Evolutionary conservation across 2,888 invertebrate species (phyloP), one percentile per base, ranked within the genome.

Genomic region (Erebia epiphron): DNA sequence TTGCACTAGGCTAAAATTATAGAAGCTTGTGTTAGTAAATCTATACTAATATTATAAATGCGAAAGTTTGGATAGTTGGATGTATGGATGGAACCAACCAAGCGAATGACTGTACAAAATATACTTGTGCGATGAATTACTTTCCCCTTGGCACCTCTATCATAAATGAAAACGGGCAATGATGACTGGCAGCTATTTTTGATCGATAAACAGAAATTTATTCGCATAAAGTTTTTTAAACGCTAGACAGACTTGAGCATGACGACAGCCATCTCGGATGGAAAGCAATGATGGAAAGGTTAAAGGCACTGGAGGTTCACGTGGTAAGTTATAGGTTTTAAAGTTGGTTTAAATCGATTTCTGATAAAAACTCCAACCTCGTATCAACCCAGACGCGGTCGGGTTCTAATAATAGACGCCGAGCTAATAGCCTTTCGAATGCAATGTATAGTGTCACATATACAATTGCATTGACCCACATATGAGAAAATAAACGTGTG

Each of bases 401-500:
- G 73, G 76, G 75, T 76, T 84, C 86, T 88, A 87, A 86, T 84
- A 84, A 86, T 86, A 87, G 82, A 80, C 79, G 82, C 79, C 82
- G 77, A 79, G 84, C 85, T 74, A 73, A 67, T 74, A 86, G 84
- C 84, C 80, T 81, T 82, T 81, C 78, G 80, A 84, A 80, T 84
- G 75, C 74, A 74, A 68, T 41, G 35, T 72, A 69, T 68, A 75
- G 67, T 68, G 16, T 26, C 63, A 63, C 72, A 66, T 66, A 73
- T 76, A 80, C 81, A 84, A 81, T 82, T 79, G 86, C 92, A 92
- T 89, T 92, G 92, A 92, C 92, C 92, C 80, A 92, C 91, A 89
- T 92, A 83, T 84, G 82, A 78, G 83, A 86, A 88, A 88, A 90
- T 89, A 87, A 87, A 90, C 84, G 79, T 73, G 77, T 58, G 64